Conservation (phyloP, 2,888 invertebrate species). For the Cylindroiulus punctatus region DNA sequence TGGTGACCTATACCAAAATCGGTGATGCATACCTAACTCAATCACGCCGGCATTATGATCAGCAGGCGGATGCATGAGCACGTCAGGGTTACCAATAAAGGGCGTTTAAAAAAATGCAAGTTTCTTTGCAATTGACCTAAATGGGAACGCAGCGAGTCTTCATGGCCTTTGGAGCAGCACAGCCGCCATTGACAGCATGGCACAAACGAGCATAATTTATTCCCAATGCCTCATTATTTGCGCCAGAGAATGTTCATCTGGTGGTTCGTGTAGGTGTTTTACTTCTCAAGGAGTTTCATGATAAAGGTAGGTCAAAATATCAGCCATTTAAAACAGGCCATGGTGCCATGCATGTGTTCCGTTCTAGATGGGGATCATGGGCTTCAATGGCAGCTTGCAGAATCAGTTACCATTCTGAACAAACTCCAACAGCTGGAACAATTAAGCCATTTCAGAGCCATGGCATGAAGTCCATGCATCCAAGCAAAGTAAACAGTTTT, state of each 20-base stretch:
- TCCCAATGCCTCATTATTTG: slow-evolving; percentile 11
- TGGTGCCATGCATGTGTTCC: no score
- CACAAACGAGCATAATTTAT: not conserved
- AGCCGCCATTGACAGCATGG: slow-evolving; percentile 23
- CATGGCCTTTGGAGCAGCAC: not conserved
- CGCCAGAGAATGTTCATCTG: not conserved
- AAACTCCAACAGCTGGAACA: no score
- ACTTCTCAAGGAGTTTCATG: not conserved
- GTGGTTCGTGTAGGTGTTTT: not conserved
- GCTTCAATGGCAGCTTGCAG: no score
- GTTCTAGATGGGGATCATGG: no score
- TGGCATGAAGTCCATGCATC: no score
- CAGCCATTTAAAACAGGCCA: no score
- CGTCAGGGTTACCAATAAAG: not conserved
- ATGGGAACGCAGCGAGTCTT: slow-evolving; percentile 14
- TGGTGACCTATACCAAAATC: not conserved
- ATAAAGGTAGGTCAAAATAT: no score
- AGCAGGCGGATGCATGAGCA: not conserved
- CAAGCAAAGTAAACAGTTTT: no score
- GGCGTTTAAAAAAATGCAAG: not conserved
- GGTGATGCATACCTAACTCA: slow-evolving; percentile 20
- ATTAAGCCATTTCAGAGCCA: no score
- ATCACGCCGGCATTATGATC: not conserved
- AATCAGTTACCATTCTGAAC: no score
- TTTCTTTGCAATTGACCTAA: slow-evolving; percentile 28